Evolutionary conservation across 2,888 invertebrate genomes (phyloP).

Genomic region (Sacculina carcini): DNA sequence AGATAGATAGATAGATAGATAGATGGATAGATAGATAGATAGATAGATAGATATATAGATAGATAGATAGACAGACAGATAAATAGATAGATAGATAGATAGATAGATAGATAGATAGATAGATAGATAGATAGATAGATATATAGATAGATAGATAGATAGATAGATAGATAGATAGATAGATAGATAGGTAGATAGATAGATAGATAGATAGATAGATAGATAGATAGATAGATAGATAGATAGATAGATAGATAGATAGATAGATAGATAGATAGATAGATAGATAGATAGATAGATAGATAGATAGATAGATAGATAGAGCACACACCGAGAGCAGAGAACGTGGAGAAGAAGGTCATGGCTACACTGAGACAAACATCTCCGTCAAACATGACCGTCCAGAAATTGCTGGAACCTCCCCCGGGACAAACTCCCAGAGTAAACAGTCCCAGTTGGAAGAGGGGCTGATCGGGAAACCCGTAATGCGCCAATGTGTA

Average conservation of each 20-base stretch:
- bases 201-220: neutral
- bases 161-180: neutral
- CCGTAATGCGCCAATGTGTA: constrained; percentile 8
- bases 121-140: neutral
- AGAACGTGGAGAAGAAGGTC: constrained; percentile 25
- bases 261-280: neutral
- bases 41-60: neutral
- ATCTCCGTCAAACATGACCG: constrained; percentile 25
- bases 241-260: neutral
- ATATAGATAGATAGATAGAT: neutral
- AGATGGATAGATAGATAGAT: neutral
- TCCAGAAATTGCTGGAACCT: constrained; percentile 26
- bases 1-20: too few relatives aligned
- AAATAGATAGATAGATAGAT: neutral
- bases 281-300: neutral
- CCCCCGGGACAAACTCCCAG: constrained; percentile 25
- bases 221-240: neutral
- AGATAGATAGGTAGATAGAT: neutral
- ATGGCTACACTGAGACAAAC: constrained; percentile 26
- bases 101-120: neutral
- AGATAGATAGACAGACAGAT: neutral
- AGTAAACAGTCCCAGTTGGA: constrained; percentile 23
- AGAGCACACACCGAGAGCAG: constrained; percentile 21
- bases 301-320: neutral
- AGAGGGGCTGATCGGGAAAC: constrained; percentile 14